Evolutionary conservation across 2,797 vertebrate genomes (phyloP), one percentile per base, ranked within the genome.

Genomic region (Argyrosomus regius): DNA sequence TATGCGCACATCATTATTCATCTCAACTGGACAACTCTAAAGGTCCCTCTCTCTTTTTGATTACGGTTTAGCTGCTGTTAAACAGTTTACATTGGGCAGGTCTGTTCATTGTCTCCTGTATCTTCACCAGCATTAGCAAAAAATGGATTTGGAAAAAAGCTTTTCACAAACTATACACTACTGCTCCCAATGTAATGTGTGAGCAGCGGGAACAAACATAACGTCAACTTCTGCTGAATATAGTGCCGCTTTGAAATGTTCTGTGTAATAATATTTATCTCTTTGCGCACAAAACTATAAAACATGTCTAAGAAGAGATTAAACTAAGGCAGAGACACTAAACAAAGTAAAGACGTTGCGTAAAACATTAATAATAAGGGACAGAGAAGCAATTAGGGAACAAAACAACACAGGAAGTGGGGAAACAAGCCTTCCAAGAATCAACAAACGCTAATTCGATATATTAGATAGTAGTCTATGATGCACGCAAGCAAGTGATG

Each of bases 81-180:
- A 54, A 69, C 65, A 50, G 53, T 61, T 81, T 61, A 64, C 26
- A 46, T 1, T 46, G 12, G 20, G 3, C 10, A 50, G 6, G 43
- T 71, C 61, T 73, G 50, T 46, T 62, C 77, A 20, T 49, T 43
- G 35, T 95, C 87, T 94, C 80, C 88, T 53, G 17, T 24, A 7
- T 46, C 28, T 41, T 64, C 45, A 28, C 20, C 94, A 95, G 94
- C 95, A 94, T 94, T 94, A 93, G 89, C 91, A 93, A 94, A 89
- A 96, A 28, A 45, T 7, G 0, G 6, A 22, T 35, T 50, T 41
- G 4, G 6, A 60, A 31, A 14, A 7, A 7, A 13, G 16, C 11
- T 62, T 9, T 17, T 45, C 22, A 46, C 22, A 28, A 62, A 26
- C 3, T 17, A 20, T 1, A 20, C 18, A 6, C 24, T 5, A 6